Percentiles rank a stretch among this genome's conserved stretches.
Evolutionary conservation across 2,888 invertebrate species (phyloP).

Genomic region (Caenorhabditis sp.): DNA sequence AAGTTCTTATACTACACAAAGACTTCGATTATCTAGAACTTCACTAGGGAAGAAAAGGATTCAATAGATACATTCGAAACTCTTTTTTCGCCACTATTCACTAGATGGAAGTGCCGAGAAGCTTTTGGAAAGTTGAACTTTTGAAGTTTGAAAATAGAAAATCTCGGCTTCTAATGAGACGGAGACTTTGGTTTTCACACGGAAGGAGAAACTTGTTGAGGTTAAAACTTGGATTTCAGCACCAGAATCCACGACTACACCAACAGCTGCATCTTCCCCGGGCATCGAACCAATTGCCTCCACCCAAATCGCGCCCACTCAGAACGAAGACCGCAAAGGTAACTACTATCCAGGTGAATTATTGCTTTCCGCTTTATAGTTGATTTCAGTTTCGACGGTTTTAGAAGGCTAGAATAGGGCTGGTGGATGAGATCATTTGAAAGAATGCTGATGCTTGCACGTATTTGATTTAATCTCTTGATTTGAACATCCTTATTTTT

Average conservation of each 20-base stretch:
- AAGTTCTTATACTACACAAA: too few species aligned
- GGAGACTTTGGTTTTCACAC: not conserved
- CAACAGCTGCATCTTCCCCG: constrained; percentile 7
- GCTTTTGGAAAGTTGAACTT: too few species aligned
- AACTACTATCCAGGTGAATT: constrained; percentile 69
- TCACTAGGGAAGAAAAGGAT: too few species aligned
- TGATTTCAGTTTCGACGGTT: constrained; percentile 51
- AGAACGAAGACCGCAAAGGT: constrained; percentile 59
- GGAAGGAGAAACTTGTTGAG: not conserved
- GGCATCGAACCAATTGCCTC: constrained; percentile 41
- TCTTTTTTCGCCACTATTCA: too few species aligned
- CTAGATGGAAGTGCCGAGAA: too few species aligned
- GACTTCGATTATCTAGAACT: too few species aligned
- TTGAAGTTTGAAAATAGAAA: too few species aligned
- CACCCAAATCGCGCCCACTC: constrained; percentile 36
- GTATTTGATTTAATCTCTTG: constrained; percentile 12
- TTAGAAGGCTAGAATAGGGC: constrained; percentile 43
- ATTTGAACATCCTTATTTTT: constrained; percentile 17
- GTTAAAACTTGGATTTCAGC: constrained; percentile 24
- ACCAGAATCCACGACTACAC: constrained; percentile 34
- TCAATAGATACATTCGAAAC: too few species aligned
- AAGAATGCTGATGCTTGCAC: constrained; percentile 29
- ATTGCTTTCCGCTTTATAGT: constrained; percentile 60
- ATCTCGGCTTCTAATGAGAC: too few species aligned
- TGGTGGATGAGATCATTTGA: constrained; percentile 36